Evolutionary conservation across 2,888 invertebrate species (phyloP), one percentile per base, ranked within the genome.

Genomic region (Ceramica pisi): DNA sequence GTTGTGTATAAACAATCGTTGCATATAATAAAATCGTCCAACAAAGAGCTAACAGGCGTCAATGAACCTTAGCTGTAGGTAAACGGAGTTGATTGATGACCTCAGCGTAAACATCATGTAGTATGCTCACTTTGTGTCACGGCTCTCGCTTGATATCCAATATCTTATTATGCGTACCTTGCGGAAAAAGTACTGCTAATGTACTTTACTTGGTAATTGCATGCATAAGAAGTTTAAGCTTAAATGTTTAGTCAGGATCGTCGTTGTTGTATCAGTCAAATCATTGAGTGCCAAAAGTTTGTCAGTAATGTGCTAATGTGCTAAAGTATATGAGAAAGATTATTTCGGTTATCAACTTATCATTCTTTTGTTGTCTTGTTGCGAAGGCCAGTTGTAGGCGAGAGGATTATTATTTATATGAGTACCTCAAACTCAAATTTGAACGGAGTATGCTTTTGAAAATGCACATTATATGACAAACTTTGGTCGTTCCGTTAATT

Each of bases 81-180:
- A 84, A 88, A 85, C 86, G 82, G 78, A 78, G 70, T 69, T 85
- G 83, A 88, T 81, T 86, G 85, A 88, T 89, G 89, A 87, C 75
- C 82, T 86, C 84, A 72, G 71, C 75, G 72, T 68, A 78, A 84
- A 83, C 68, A 75, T 65, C 65, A 48, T 56, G 57, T 44, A 63
- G 70, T 79, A 67, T 75, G 68, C 60, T 74, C 68, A 73, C 70
- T 80, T 78, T 82, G 82, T 86, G 73, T 80, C 81, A 83, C 72
- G 78, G 76, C 60, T 67, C 59, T 7, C 57, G 61, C 21, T 64
- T 72, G 31, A 61, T 71, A 83, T 57, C 50, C 21, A 48, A 31
- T 70, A 44, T 63, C 57, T 62, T 44, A 10, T 56, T 78, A 51
- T 73, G 80, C 65, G 59, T 67, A 73, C 10, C 21, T 50, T 4